phyloP scores from a whole-genome alignment of 1,140 invertebrate genomes.

The Heliothis subflexa region DNA sequence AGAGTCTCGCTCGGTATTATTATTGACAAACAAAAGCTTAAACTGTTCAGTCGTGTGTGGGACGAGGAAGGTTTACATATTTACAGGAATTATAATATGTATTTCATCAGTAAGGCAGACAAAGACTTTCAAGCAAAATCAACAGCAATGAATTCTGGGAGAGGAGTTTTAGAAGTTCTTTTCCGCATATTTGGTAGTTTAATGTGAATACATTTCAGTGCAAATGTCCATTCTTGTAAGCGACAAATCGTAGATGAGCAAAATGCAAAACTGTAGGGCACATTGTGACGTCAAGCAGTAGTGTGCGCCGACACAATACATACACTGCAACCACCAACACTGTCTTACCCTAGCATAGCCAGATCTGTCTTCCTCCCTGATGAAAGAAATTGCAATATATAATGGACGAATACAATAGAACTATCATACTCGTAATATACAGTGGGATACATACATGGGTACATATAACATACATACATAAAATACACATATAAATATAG shows the following conservation, averaged over 20 bases:
- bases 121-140: conserved; percentile 64
- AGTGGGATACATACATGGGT: conserved; percentile 55
- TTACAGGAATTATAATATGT: conserved; percentile 66
- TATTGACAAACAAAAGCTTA: conserved; percentile 79
- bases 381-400: conserved; percentile 82
- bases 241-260: conserved; percentile 58
- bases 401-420: conserved; percentile 60
- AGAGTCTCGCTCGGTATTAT: conserved; percentile 67
- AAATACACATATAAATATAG: conserved; percentile 50
- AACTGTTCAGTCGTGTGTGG: conserved; percentile 51
- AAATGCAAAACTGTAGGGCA: conserved; percentile 61
- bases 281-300: conserved; percentile 57
- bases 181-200: conserved; percentile 28
- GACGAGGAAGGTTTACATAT: conserved; percentile 61
- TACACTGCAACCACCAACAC: conserved; percentile 81
- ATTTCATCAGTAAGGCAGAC: conserved; percentile 86
- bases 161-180: conserved; percentile 19
- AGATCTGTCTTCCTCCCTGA: conserved; percentile 86
- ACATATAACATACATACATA: conserved; percentile 58
- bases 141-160: conserved; percentile 49
- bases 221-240: conserved; percentile 66
- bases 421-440: conserved; percentile 51
- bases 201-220: conserved; percentile 52
- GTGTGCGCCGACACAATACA: conserved; percentile 69
- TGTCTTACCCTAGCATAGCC: conserved; percentile 85